Conservation (phyloP, 2,888 invertebrate genomes). For the Imbricaverruca yamaguchii region DNA sequence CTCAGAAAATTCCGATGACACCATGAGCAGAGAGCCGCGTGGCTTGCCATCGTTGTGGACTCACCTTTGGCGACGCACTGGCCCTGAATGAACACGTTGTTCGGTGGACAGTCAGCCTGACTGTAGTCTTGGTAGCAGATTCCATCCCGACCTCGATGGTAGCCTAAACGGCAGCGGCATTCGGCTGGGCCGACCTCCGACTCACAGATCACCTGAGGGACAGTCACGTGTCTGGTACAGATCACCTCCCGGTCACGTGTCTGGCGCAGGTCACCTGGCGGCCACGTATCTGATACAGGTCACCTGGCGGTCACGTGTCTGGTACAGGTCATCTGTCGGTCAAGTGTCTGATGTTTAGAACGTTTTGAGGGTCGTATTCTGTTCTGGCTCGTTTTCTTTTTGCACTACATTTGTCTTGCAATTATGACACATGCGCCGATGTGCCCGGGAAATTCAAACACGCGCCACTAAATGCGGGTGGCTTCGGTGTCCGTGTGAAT, state of each 20-base stretch:
- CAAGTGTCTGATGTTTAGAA: not conserved
- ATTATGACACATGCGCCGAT: not conserved
- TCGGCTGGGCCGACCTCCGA: not conserved
- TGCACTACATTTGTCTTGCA: too few species aligned
- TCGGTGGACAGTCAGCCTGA: not conserved
- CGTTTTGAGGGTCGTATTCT: too few species aligned
- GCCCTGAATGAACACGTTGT: not conserved
- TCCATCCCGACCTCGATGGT: not conserved
- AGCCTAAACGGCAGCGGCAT: not conserved
- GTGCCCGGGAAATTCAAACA: too few species aligned
- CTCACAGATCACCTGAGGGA: not conserved
- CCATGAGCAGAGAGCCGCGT: too few species aligned
- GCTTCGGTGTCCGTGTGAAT: too few species aligned
- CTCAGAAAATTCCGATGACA: too few species aligned
- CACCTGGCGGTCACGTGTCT: not conserved
- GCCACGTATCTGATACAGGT: too few species aligned
- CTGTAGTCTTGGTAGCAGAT: not conserved
- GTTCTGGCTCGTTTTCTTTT: too few species aligned
- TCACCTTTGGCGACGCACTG: constrained; percentile 10
- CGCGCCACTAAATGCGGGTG: too few species aligned
- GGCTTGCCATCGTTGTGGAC: too few species aligned
- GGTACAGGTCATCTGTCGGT: not conserved
- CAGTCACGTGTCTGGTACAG: not conserved
- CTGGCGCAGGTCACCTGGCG: too few species aligned
- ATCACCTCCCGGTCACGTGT: not conserved